phyloP scores from a whole-genome alignment of 2,888 invertebrate genomes.

The Pachydiplax longipennis region DNA sequence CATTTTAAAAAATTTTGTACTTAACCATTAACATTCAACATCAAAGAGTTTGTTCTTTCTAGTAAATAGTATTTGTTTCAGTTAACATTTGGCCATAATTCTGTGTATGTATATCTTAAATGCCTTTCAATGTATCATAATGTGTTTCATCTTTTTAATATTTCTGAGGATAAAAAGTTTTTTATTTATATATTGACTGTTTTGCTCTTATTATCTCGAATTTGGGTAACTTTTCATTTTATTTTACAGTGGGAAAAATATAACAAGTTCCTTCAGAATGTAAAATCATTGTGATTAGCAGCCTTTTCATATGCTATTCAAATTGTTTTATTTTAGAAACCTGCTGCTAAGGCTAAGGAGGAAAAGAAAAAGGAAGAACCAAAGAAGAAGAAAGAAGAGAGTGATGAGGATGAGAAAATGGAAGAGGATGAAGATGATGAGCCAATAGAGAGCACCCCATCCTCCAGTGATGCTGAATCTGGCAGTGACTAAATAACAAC shows the following conservation, averaged over 20 bases:
- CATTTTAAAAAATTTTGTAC: no score
- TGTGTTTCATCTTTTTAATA: no score
- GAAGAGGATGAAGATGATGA: conserved; percentile 44
- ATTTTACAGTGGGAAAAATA: neutral
- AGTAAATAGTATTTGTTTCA: neutral
- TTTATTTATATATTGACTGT: no score
- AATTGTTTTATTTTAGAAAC: neutral
- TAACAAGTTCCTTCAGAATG: no score
- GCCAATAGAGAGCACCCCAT: conserved; percentile 57
- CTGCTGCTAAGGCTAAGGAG: neutral
- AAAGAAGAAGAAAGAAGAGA: conserved; percentile 21
- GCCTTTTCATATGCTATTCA: neutral
- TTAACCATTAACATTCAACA: no score
- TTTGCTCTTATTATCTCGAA: neutral
- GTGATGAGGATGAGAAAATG: conserved; percentile 17
- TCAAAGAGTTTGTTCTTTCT: neutral
- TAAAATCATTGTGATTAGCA: no score
- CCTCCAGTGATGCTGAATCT: conserved; percentile 57
- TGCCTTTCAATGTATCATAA: no score
- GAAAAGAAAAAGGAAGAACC: conserved; percentile 9
- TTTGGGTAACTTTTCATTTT: neutral
- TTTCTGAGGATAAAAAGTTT: no score
- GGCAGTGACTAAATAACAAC: conserved; percentile 41
- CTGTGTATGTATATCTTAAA: no score
- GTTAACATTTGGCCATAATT: no score